Conservation (phyloP, 2,888 invertebrate genomes). For the Eupithecia inturbata region DNA sequence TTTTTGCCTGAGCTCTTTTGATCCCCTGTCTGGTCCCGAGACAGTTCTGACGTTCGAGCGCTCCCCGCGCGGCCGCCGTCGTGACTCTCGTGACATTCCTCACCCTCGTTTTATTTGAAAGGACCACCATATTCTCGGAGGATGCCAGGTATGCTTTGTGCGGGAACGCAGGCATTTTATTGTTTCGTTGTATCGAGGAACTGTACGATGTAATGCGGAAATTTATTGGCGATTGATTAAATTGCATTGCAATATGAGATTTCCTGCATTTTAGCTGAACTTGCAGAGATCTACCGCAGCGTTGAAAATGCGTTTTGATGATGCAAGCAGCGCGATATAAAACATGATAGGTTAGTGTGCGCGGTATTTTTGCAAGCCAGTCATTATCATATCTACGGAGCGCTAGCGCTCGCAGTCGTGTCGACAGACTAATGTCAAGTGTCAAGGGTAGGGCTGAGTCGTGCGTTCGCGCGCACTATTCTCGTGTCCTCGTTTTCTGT, state of each 20-base stretch:
- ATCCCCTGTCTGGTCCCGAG: constrained; percentile 48
- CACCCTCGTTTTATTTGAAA: constrained; percentile 43
- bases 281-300: neutral
- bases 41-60: constrained; percentile 44
- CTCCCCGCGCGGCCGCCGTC: constrained; percentile 34
- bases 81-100: constrained; percentile 48
- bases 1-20: constrained; percentile 46
- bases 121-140: constrained; percentile 33
- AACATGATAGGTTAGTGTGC: constrained; percentile 4
- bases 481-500: constrained; percentile 26
- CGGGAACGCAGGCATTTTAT: constrained; percentile 28
- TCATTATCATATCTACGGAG: constrained; percentile 23
- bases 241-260: constrained; percentile 16
- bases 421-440: constrained; percentile 59
- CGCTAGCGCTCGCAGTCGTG: constrained; percentile 43
- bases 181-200: constrained; percentile 32
- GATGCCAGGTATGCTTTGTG: constrained; percentile 36
- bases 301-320: neutral
- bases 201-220: constrained; percentile 37
- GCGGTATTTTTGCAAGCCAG: constrained; percentile 35
- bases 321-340: neutral
- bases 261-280: constrained; percentile 17
- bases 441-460: constrained; percentile 59
- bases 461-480: constrained; percentile 36
- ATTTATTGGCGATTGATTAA: constrained; percentile 25